phyloP scores from a whole-genome alignment of 2,113 vertebrate genomes.

The Probosciger aterrimus region DNA sequence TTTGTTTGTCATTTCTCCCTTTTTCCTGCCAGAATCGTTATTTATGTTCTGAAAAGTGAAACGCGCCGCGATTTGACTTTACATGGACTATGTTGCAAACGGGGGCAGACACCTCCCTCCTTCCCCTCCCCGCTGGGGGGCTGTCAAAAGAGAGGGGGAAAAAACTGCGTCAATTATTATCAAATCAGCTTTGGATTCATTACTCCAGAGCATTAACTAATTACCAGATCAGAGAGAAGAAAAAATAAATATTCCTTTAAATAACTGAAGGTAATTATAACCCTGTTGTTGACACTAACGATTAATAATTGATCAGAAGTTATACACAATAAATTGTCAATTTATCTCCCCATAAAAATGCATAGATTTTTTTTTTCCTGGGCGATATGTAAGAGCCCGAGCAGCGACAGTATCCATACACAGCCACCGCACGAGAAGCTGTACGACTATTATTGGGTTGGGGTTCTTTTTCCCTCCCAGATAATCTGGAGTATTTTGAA shows the following conservation, averaged over 20 bases:
- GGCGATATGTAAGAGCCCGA: neutral
- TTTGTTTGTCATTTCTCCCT: constrained; percentile 72
- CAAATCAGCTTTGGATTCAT: constrained; percentile 62
- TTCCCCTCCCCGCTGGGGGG: neutral
- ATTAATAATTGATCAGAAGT: constrained; percentile 83
- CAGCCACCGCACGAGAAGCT: neutral
- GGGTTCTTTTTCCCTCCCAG: neutral
- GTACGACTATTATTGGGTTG: neutral
- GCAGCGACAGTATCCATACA: neutral
- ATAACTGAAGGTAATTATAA: constrained; percentile 79
- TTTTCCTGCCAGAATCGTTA: constrained; percentile 66
- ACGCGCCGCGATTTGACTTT: neutral
- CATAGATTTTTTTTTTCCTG: neutral
- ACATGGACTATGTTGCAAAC: neutral
- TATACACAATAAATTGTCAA: constrained; percentile 76
- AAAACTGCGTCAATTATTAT: constrained; percentile 30
- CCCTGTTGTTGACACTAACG: constrained; percentile 76
- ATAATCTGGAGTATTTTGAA: neutral
- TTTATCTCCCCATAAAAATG: constrained; percentile 67
- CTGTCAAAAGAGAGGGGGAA: neutral
- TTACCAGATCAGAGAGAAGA: constrained; percentile 69
- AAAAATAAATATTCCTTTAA: constrained; percentile 77
- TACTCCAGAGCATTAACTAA: constrained; percentile 72
- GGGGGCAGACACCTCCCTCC: neutral
- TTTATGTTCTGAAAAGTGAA: constrained; percentile 57